Conservation (phyloP, 2,113 vertebrate species). For the Cyprinodon brontotheroides region DNA sequence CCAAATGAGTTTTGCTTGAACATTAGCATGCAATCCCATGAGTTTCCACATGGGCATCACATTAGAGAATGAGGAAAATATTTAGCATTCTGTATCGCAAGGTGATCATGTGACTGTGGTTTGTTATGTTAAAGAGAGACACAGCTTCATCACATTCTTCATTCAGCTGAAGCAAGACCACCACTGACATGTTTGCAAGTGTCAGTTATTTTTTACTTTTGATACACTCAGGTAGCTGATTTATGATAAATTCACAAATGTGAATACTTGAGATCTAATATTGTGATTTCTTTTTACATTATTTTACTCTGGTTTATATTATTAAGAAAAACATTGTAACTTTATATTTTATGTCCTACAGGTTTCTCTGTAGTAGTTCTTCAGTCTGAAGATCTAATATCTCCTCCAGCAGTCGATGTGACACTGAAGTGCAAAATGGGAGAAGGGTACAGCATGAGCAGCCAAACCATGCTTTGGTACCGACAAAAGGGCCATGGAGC, state of each 20-base stretch:
- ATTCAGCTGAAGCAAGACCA: constrained; percentile 8
- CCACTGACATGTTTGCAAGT: constrained; percentile 28
- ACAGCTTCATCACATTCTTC: neutral
- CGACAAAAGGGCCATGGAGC: constrained; percentile 21
- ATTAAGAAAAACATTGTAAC: neutral
- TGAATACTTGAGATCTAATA: neutral
- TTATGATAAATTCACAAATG: rapidly evolving
- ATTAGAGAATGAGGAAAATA: neutral
- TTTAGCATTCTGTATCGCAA: neutral
- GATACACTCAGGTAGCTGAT: constrained; percentile 41
- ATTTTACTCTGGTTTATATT: neutral
- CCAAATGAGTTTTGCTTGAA: too few species aligned
- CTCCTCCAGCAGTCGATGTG: too few species aligned
- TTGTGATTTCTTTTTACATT: too few species aligned
- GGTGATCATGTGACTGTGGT: constrained; percentile 24
- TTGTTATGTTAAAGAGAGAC: neutral
- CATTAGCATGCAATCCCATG: too few species aligned
- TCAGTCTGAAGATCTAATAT: too few species aligned
- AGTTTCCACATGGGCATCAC: too few species aligned
- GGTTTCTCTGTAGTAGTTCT: too few species aligned
- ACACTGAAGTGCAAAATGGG: constrained; percentile 56
- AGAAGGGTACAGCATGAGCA: constrained; percentile 47
- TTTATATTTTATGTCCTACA: neutral
- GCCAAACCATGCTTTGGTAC: constrained; percentile 74
- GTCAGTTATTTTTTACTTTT: constrained; percentile 17